phyloP scores from a whole-genome alignment of 2,113 vertebrate genomes.

The Hoplias malabaricus region DNA sequence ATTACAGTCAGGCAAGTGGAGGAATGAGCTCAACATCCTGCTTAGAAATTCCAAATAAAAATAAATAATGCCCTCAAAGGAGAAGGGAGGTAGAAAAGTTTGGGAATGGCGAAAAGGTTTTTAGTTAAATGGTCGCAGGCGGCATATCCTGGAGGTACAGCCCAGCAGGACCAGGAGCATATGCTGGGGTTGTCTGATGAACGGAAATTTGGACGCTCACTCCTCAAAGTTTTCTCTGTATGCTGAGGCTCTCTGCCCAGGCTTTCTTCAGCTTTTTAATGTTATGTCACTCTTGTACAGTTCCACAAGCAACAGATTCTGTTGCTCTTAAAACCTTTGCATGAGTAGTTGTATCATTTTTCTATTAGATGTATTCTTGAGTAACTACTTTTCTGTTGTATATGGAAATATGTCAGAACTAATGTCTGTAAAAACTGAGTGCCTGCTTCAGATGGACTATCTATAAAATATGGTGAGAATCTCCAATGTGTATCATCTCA shows the following conservation, averaged over 20 bases:
- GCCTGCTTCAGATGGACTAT: too few species aligned
- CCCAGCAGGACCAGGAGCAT: neutral
- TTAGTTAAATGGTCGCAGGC: constrained; percentile 55
- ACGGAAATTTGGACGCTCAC: neutral
- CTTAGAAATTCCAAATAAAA: constrained; percentile 50
- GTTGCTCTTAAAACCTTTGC: too few species aligned
- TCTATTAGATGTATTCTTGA: too few species aligned
- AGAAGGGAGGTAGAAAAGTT: constrained; percentile 34
- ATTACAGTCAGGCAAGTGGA: constrained; percentile 55
- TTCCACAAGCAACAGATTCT: neutral
- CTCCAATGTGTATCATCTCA: neutral
- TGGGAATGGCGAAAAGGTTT: constrained; percentile 45
- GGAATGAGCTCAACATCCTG: constrained; percentile 54
- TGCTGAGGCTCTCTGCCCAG: neutral
- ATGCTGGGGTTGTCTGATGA: neutral
- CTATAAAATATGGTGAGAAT: too few species aligned
- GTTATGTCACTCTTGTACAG: neutral
- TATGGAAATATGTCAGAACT: too few species aligned
- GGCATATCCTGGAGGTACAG: constrained; percentile 30
- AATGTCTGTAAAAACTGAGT: too few species aligned
- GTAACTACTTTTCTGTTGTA: too few species aligned
- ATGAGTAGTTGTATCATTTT: too few species aligned
- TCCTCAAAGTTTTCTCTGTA: constrained; percentile 19
- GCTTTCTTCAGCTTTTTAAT: neutral
- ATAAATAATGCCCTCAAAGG: constrained; percentile 22